A percentile compares a stretch with the other conserved stretches of the same genome.
phyloP scores from a whole-genome alignment of 1,140 invertebrate species.

The Trachelipus rathkii region DNA sequence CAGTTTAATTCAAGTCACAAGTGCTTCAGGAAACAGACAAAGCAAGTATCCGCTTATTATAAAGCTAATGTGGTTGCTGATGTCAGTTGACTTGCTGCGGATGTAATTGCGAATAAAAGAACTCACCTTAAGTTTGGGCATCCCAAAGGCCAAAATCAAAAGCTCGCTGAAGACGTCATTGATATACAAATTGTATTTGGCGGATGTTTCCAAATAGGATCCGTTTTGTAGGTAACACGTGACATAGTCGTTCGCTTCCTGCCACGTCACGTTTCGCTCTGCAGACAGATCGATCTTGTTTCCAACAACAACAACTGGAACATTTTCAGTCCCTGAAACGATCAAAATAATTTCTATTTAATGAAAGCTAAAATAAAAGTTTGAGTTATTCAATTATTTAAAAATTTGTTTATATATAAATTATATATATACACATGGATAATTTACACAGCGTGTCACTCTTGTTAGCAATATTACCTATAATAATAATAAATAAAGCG shows the following conservation, averaged over 20 bases:
- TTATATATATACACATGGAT: too few species aligned
- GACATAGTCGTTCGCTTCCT: slow-evolving; percentile 38
- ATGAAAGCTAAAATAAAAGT: not conserved
- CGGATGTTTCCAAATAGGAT: slow-evolving; percentile 48
- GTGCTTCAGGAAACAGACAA: too few species aligned
- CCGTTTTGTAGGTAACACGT: slow-evolving; percentile 35
- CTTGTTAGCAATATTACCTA: too few species aligned
- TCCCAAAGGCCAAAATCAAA: slow-evolving; percentile 34
- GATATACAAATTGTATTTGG: slow-evolving; percentile 48
- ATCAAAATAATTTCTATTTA: not conserved
- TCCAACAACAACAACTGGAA: slow-evolving; percentile 28
- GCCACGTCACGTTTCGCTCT: slow-evolving; percentile 43
- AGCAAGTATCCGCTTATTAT: too few species aligned
- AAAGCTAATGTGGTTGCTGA: too few species aligned
- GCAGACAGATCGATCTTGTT: slow-evolving; percentile 37
- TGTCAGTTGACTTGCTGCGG: too few species aligned
- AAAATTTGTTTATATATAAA: too few species aligned
- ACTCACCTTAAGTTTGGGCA: slow-evolving; percentile 25
- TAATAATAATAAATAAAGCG: too few species aligned
- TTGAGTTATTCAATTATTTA: too few species aligned
- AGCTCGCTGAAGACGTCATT: slow-evolving; percentile 46
- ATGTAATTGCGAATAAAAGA: too few species aligned
- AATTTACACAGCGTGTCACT: too few species aligned
- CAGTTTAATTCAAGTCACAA: too few species aligned
- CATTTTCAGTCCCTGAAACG: slow-evolving; percentile 24